phyloP scores from a whole-genome alignment of 2,113 vertebrate genomes.

The Micronycteris hirsuta region DNA sequence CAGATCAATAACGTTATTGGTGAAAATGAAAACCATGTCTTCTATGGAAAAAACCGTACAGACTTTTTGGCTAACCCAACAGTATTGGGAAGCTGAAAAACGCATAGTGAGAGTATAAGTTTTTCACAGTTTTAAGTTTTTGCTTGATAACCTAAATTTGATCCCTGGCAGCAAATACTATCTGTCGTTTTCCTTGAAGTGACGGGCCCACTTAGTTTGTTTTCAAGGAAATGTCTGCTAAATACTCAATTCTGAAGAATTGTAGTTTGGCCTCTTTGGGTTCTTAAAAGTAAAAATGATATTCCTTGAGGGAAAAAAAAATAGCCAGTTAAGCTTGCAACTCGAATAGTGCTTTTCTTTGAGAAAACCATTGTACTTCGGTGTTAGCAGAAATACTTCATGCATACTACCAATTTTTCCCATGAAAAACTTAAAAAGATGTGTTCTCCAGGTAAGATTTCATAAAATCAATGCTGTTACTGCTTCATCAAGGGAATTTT shows the following conservation, averaged over 20 bases:
- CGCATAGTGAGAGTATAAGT: neutral
- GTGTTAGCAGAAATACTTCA: neutral
- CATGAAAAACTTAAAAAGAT: neutral
- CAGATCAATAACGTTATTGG: too few relatives aligned
- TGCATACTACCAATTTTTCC: neutral
- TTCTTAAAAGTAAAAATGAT: neutral
- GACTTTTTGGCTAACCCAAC: neutral
- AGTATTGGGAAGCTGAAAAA: neutral
- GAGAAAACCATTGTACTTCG: neutral
- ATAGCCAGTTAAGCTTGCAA: neutral
- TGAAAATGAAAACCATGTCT: too few relatives aligned
- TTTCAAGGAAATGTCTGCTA: constrained; percentile 24
- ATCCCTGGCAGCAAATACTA: neutral
- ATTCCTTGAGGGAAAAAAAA: neutral
- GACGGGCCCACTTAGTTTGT: neutral
- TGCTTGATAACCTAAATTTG: neutral
- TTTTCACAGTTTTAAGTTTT: constrained; percentile 3
- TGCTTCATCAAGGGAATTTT: neutral
- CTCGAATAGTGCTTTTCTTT: neutral
- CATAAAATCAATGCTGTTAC: neutral
- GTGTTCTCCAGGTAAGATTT: neutral
- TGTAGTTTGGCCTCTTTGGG: neutral
- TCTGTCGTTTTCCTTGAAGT: neutral
- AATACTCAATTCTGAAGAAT: neutral
- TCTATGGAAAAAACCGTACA: too few relatives aligned